Percentiles rank a stretch among this genome's conserved stretches.
phyloP scores from a whole-genome alignment of 2,113 vertebrate genomes.

The Bos taurus region DNA sequence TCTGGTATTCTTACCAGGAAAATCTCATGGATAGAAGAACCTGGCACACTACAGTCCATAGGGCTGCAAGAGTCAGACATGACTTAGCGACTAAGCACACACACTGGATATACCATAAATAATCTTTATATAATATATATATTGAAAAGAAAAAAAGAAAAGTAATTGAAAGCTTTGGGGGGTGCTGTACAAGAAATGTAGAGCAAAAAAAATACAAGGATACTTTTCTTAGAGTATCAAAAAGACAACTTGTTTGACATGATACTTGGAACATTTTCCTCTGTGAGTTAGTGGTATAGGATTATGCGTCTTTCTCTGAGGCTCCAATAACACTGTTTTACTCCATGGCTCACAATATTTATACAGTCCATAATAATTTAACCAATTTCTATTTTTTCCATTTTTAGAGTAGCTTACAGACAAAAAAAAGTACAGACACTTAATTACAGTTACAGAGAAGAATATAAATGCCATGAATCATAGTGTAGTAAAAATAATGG shows the following conservation, averaged over 20 bases:
- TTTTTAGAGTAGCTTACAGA: neutral
- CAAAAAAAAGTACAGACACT: neutral
- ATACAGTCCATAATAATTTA: neutral
- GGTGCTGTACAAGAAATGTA: neutral
- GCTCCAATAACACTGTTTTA: neutral
- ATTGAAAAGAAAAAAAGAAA: neutral
- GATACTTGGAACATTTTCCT: neutral
- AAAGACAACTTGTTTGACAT: neutral
- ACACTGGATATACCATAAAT: neutral
- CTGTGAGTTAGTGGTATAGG: neutral
- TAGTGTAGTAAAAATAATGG: neutral
- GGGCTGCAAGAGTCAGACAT: neutral
- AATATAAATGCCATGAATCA: slow-evolving; percentile 9
- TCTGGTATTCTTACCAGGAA: neutral
- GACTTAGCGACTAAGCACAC: neutral
- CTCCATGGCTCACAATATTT: neutral
- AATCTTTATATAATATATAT: neutral
- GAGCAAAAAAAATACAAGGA: neutral
- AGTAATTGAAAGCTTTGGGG: neutral
- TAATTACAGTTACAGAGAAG: neutral
- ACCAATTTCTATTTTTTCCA: neutral
- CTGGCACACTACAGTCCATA: neutral
- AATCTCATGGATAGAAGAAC: neutral
- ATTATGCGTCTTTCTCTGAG: neutral
- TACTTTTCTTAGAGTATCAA: neutral